phyloP scores from a whole-genome alignment of 2,888 invertebrate species.

The Ormyrus nitidulus region DNA sequence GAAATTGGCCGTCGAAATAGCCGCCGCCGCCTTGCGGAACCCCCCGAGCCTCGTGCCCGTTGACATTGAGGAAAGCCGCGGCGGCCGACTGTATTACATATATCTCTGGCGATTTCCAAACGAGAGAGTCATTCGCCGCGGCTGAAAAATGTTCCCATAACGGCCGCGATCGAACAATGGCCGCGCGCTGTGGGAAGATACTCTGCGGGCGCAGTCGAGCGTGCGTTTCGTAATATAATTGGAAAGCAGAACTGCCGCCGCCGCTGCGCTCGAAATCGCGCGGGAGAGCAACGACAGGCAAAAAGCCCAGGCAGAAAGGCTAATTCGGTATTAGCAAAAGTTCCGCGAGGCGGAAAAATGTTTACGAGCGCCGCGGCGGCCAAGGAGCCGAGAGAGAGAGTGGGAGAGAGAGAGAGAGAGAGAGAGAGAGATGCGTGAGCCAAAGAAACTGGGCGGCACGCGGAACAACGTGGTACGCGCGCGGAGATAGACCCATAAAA shows the following conservation, averaged over 20 bases:
- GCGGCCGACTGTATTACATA: background rate
- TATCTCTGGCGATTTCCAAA: background rate
- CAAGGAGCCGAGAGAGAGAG: slow-evolving; percentile 62
- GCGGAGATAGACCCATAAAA: slow-evolving; percentile 76
- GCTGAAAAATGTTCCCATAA: slow-evolving; percentile 7
- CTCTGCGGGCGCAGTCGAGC: slow-evolving; percentile 41
- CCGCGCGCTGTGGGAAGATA: slow-evolving; percentile 47
- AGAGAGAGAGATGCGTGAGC: slow-evolving; percentile 8
- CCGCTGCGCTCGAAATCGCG: slow-evolving; percentile 10
- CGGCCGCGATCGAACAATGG: background rate
- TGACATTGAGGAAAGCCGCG: slow-evolving; percentile 28
- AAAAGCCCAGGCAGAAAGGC: background rate
- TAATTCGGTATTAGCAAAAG: slow-evolving; percentile 41
- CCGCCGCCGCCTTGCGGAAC: too few species aligned
- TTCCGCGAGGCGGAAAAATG: slow-evolving; percentile 53
- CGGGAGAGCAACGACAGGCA: background rate
- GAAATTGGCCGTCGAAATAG: too few species aligned
- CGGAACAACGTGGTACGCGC: slow-evolving; percentile 67
- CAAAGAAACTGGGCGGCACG: slow-evolving; percentile 25
- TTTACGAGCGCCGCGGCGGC: slow-evolving; percentile 52
- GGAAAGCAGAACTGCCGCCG: slow-evolving; percentile 31
- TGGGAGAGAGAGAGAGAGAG: slow-evolving; percentile 58
- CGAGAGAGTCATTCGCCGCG: background rate
- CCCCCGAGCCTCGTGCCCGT: background rate
- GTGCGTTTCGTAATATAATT: slow-evolving; percentile 52